phyloP scores from a whole-genome alignment of 2,797 vertebrate genomes.

The Intellagama lesueurii region DNA sequence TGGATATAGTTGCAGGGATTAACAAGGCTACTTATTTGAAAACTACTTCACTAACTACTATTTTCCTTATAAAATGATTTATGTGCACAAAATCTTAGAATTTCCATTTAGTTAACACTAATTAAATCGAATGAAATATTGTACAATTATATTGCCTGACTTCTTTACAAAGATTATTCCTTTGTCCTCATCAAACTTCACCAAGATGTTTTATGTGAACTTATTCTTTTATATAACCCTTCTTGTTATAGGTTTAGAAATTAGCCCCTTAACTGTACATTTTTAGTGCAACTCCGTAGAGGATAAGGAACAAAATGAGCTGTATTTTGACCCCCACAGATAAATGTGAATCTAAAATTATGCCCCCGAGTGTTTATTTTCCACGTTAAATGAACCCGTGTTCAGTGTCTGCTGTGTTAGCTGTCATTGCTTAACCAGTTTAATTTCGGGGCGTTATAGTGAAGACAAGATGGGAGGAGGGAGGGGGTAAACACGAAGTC shows the following conservation, averaged over 20 bases:
- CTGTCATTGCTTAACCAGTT: not conserved
- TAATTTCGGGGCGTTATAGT: too few relatives aligned
- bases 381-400: not conserved
- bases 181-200: too few relatives aligned
- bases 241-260: not conserved
- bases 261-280: not conserved
- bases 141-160: not conserved
- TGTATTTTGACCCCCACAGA: not conserved
- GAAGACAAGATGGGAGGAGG: not conserved
- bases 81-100: not conserved
- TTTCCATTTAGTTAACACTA: not conserved
- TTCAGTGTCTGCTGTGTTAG: not conserved
- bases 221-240: not conserved
- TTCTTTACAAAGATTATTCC: not conserved
- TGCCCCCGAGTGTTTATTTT: not conserved
- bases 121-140: not conserved
- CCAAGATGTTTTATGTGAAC: not conserved
- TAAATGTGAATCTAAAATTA: not conserved
- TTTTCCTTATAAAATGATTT: not conserved
- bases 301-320: not conserved
- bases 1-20: too few relatives aligned
- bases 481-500: not conserved
- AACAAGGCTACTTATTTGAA: not conserved
- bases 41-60: not conserved
- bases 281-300: not conserved